phyloP scores from a whole-genome alignment of 2,888 invertebrate genomes.

The Nomada hirtipes region DNA sequence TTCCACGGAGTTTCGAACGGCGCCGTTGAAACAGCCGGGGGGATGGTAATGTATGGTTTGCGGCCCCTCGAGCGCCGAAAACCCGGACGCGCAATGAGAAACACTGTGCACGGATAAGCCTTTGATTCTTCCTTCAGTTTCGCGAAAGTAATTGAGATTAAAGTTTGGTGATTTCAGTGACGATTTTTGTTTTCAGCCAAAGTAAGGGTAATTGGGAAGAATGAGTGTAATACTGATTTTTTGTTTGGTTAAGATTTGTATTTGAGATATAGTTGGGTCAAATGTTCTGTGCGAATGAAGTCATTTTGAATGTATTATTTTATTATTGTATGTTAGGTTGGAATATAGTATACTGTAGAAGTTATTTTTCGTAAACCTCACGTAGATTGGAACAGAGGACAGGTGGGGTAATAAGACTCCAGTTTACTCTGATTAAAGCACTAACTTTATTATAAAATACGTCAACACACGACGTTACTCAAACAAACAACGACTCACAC shows the following conservation, averaged over 20 bases:
- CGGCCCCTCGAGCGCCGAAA: conserved; percentile 9
- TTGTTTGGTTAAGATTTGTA: background rate
- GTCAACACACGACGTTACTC: too few relatives aligned
- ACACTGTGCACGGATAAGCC: conserved; percentile 18
- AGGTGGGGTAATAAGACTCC: too few relatives aligned
- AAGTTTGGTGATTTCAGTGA: background rate
- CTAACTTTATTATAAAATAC: too few relatives aligned
- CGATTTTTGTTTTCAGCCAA: background rate
- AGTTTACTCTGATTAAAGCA: too few relatives aligned
- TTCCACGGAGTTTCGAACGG: conserved; percentile 18
- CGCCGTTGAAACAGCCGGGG: conserved; percentile 5
- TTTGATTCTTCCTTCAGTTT: background rate
- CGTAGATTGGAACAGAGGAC: too few relatives aligned
- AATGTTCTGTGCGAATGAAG: too few relatives aligned
- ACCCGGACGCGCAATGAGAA: conserved; percentile 25
- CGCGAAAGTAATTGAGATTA: background rate
- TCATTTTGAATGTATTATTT: too few relatives aligned
- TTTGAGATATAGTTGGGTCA: background rate
- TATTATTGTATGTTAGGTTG: too few relatives aligned
- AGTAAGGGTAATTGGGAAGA: background rate
- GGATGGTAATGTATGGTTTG: conserved; percentile 47
- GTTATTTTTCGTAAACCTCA: too few relatives aligned
- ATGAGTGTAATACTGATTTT: background rate
- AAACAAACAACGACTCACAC: too few relatives aligned
- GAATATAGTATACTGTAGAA: too few relatives aligned